Conservation (phyloP, 2,797 vertebrate species). For the Podargus strigoides region DNA sequence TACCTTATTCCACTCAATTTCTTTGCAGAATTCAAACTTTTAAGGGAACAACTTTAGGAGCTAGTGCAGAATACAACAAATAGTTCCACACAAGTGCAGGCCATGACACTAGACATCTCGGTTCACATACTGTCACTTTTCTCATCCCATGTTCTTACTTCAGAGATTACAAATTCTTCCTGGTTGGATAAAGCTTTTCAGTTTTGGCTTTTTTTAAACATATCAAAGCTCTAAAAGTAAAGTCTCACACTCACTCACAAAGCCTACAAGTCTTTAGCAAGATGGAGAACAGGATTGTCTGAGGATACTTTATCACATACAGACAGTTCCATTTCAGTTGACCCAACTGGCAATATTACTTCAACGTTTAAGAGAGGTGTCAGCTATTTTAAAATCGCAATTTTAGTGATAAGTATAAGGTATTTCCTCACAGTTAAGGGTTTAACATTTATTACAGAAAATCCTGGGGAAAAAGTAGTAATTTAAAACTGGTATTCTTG, state of each 20-base stretch:
- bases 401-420: background rate
- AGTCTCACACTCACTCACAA: background rate
- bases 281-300: background rate
- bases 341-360: background rate
- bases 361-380: background rate
- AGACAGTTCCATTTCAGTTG: background rate
- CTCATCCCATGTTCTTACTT: background rate
- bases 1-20: background rate
- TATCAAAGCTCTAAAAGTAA: background rate
- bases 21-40: background rate
- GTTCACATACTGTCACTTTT: background rate
- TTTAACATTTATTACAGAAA: background rate
- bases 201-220: background rate
- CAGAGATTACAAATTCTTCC: background rate
- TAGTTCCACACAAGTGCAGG: background rate
- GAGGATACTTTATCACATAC: background rate
- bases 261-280: background rate
- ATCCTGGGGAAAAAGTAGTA: background rate
- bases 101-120: background rate
- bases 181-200: background rate
- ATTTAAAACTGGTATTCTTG: background rate
- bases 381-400: background rate
- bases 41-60: background rate
- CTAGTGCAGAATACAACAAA: background rate
- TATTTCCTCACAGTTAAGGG: background rate